These are phyloP conservation scores for Octonoba sinensis DNA, from an alignment of 2,888 invertebrate genomes.

Conservation along the genomic window DNA sequence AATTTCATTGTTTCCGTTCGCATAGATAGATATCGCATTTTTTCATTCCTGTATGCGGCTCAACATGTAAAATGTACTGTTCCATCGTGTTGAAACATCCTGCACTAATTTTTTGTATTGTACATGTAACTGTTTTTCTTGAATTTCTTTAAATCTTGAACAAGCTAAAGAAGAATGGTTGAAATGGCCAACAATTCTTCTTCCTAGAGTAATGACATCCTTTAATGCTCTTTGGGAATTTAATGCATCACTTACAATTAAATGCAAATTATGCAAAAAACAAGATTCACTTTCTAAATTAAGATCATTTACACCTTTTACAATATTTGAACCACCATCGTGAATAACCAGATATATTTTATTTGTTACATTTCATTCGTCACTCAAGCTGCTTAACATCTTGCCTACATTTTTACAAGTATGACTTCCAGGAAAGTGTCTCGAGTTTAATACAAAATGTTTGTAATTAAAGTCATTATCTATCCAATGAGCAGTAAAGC, in stretches of 20 bases:
- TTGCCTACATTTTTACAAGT: neutral
- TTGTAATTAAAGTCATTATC: neutral
- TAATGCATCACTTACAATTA: conserved; percentile 7
- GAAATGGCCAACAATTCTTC: conserved; percentile 1
- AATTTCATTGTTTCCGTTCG: neutral
- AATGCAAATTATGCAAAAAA: conserved; percentile 10
- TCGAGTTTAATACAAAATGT: neutral
- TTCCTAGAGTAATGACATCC: neutral
- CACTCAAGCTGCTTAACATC: neutral
- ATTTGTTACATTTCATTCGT: neutral
- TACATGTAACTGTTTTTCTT: neutral
- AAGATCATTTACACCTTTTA: neutral
- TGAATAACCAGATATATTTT: neutral
- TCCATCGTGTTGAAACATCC: conserved; percentile 8
- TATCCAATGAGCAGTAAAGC: conserved; percentile 5
- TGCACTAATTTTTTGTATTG: conserved; percentile 11
- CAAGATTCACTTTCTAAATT: neutral
- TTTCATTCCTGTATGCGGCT: neutral
- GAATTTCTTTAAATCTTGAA: conserved; percentile 8
- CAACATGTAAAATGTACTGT: conserved; percentile 13
- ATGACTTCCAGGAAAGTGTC: conserved; percentile 1
- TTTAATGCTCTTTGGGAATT: conserved; percentile 7
- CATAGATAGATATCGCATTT: conserved; percentile 8
- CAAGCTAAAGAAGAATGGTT: conserved; percentile 2
- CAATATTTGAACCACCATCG: neutral